phyloP scores from a whole-genome alignment of 2,888 invertebrate genomes.

The Philopedon plagiatum region DNA sequence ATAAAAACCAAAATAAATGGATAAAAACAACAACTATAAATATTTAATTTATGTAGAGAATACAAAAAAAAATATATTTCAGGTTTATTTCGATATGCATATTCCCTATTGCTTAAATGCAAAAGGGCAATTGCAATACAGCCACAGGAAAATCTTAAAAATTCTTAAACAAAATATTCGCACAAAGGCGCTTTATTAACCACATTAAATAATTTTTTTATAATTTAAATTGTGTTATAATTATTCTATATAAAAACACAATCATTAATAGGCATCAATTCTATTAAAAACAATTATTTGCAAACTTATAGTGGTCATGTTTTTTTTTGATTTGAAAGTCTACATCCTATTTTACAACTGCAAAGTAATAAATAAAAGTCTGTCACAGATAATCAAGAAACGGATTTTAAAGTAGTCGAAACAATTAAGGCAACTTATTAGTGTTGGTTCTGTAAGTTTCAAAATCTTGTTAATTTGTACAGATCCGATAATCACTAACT shows the following conservation, averaged over 20 bases:
- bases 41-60: too few relatives aligned
- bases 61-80: too few relatives aligned
- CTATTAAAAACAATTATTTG: constrained; percentile 32
- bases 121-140: too few relatives aligned
- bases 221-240: constrained; percentile 23
- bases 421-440: constrained; percentile 45
- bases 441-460: constrained; percentile 38
- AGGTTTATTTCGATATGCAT: too few relatives aligned
- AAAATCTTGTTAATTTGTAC: constrained; percentile 44
- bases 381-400: constrained; percentile 37
- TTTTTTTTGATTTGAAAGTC: constrained; percentile 46
- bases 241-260: constrained; percentile 32
- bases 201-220: constrained; percentile 21
- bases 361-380: constrained; percentile 44
- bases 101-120: too few relatives aligned
- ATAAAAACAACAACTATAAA: too few relatives aligned
- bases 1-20: too few relatives aligned
- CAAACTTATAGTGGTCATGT: constrained; percentile 41
- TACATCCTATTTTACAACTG: constrained; percentile 45
- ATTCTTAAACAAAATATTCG: constrained; percentile 15
- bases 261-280: constrained; percentile 29
- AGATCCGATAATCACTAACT: constrained; percentile 42
- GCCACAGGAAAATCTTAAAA: too few relatives aligned
- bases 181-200: constrained; percentile 30
- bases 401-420: constrained; percentile 37